A percentile compares a stretch with the other conserved stretches of the same genome.
Evolutionary conservation across 2,113 vertebrate species (phyloP).

Genomic region (Anoplopoma fimbria): DNA sequence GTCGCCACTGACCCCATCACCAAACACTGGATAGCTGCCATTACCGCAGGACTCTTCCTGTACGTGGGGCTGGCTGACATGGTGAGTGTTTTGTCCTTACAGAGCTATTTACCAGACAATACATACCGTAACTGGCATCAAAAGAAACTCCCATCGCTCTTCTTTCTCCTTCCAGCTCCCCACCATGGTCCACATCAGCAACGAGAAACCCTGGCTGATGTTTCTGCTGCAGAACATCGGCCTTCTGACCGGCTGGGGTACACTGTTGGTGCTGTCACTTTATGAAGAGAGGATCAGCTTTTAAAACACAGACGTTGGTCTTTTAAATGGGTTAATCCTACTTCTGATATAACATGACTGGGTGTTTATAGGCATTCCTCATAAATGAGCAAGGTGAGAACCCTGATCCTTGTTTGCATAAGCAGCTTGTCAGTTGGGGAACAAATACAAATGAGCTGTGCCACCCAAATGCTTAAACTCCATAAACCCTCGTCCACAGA

Average conservation of each 20-base stretch:
- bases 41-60: constrained; percentile 90
- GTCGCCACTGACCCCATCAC: constrained; percentile 80
- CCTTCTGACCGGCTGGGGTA: constrained; percentile 87
- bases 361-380: background rate
- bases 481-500: background rate
- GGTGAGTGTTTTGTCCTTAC: constrained; percentile 76
- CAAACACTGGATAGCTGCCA: constrained; percentile 88
- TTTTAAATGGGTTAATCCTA: background rate
- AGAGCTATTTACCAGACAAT: background rate
- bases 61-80: constrained; percentile 92
- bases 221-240: constrained; percentile 90
- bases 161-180: constrained; percentile 77
- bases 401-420: background rate
- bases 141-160: background rate
- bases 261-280: constrained; percentile 87
- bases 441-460: background rate
- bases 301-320: background rate
- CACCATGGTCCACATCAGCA: constrained; percentile 82
- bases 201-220: constrained; percentile 84
- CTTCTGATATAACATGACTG: background rate
- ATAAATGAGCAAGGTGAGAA: background rate
- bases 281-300: constrained; percentile 87
- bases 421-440: background rate
- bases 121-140: background rate
- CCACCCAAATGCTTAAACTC: background rate